Percentiles rank a stretch among this genome's conserved stretches.
phyloP scores from a whole-genome alignment of 1,140 invertebrate genomes.

The Drosophila pallidifrons region DNA sequence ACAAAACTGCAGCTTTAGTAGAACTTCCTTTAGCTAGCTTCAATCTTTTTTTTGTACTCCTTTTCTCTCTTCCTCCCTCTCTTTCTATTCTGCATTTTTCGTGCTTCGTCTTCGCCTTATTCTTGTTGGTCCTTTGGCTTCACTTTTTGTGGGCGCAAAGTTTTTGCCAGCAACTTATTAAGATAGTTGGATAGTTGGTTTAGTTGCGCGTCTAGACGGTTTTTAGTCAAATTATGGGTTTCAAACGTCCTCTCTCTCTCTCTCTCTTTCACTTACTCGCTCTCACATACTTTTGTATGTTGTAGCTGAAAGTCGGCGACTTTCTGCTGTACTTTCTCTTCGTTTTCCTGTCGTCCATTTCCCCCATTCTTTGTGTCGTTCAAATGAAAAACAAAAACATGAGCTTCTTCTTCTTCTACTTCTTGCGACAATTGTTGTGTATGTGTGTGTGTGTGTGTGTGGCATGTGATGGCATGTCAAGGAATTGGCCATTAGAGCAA shows the following conservation, averaged over 20 bases:
- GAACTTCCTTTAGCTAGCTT: conserved; percentile 56
- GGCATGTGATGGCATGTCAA: conserved; percentile 39
- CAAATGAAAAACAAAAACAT: conserved; percentile 42
- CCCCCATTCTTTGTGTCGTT: conserved; percentile 14
- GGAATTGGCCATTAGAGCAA: conserved; percentile 42
- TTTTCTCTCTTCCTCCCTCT: background rate
- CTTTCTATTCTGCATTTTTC: conserved; percentile 1
- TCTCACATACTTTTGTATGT: too few relatives aligned
- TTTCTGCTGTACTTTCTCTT: too few relatives aligned
- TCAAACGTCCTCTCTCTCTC: conserved; percentile 53
- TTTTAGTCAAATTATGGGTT: conserved; percentile 83
- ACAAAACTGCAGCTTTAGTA: conserved; percentile 58
- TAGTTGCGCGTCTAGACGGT: conserved; percentile 75
- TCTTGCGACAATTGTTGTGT: conserved; percentile 38
- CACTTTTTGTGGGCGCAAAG: conserved; percentile 50
- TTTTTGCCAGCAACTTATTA: conserved; percentile 80
- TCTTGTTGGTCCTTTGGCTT: background rate
- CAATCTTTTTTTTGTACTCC: background rate
- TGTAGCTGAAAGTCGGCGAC: too few relatives aligned
- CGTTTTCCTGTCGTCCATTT: background rate
- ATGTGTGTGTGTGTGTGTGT: conserved; percentile 20
- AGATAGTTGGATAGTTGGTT: conserved; percentile 77
- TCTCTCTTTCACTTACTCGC: background rate
- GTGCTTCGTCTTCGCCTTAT: background rate
- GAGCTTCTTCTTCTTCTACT: conserved; percentile 46